Evolutionary conservation across 2,888 invertebrate species (phyloP).

Genomic region (Agriopis aurantiaria): DNA sequence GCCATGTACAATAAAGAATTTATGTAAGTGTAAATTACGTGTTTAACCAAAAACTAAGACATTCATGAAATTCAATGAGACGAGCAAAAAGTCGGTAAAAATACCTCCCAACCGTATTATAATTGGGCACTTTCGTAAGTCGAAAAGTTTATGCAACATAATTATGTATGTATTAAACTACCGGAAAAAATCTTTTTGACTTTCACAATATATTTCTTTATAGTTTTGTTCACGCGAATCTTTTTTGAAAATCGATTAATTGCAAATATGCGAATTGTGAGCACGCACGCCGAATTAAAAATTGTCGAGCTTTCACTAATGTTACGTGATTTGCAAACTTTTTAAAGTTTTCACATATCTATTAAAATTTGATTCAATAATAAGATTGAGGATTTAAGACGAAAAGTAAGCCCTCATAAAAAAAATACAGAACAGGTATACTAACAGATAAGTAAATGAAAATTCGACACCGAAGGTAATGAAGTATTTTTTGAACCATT

Average conservation of each 20-base stretch:
- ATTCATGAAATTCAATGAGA: no score
- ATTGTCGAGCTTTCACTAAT: slow-evolving; percentile 33
- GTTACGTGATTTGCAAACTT: background rate
- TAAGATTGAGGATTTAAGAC: no score
- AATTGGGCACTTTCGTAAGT: slow-evolving; percentile 80
- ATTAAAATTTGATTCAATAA: no score
- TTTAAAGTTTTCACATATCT: no score
- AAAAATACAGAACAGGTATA: no score
- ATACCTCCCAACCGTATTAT: slow-evolving; percentile 63
- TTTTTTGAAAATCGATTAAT: slow-evolving; percentile 47
- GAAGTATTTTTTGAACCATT: no score
- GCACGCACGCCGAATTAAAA: slow-evolving; percentile 22
- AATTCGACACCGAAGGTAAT: no score
- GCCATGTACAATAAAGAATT: no score
- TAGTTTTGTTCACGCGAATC: slow-evolving; percentile 70
- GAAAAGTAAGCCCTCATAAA: no score
- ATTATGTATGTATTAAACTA: slow-evolving; percentile 80
- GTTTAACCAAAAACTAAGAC: no score
- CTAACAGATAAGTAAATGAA: no score
- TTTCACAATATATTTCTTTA: slow-evolving; percentile 73
- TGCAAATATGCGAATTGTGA: slow-evolving; percentile 43
- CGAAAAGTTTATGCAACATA: slow-evolving; percentile 67
- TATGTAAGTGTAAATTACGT: no score
- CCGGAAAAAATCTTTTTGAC: slow-evolving; percentile 72
- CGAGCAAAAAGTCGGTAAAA: background rate